phyloP scores from a whole-genome alignment of 2,888 invertebrate species.

The Tetheella fluctuosa region DNA sequence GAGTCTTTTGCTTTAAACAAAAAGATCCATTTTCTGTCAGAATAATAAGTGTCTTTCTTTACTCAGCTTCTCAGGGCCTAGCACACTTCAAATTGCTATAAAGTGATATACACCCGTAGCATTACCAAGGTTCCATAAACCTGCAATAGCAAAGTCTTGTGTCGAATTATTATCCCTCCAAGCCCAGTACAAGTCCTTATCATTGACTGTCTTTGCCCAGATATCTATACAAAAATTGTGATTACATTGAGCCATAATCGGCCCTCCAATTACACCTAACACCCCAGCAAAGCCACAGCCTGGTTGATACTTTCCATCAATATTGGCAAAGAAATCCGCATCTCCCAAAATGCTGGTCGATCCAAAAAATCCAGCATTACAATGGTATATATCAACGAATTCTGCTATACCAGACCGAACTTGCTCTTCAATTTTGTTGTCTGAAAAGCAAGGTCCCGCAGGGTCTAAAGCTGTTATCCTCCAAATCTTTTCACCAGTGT shows the following conservation, averaged over 20 bases:
- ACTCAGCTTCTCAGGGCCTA: conserved; percentile 2
- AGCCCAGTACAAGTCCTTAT: conserved; percentile 51
- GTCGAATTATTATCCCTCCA: conserved; percentile 46
- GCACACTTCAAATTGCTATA: too few relatives aligned
- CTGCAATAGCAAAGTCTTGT: conserved; percentile 49
- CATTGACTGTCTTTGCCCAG: conserved; percentile 53
- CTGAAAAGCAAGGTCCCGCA: conserved; percentile 33
- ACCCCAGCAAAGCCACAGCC: conserved; percentile 66
- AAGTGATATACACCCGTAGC: conserved; percentile 59
- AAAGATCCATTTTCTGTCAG: neutral
- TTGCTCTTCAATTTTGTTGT: conserved; percentile 41
- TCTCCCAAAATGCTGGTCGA: conserved; percentile 65
- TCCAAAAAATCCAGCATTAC: conserved; percentile 69
- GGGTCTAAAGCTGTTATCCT: conserved; percentile 37
- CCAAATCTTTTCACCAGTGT: conserved; percentile 26
- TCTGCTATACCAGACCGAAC: conserved; percentile 68
- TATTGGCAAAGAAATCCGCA: conserved; percentile 76
- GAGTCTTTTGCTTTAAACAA: too few relatives aligned
- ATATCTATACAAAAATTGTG: conserved; percentile 58
- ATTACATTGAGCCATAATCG: conserved; percentile 60
- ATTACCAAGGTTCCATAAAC: conserved; percentile 59
- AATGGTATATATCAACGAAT: conserved; percentile 78
- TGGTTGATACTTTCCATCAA: conserved; percentile 78
- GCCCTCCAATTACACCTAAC: conserved; percentile 55
- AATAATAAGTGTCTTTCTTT: neutral